phyloP scores from a whole-genome alignment of 2,888 invertebrate species.

The Hydriomena furcata region DNA sequence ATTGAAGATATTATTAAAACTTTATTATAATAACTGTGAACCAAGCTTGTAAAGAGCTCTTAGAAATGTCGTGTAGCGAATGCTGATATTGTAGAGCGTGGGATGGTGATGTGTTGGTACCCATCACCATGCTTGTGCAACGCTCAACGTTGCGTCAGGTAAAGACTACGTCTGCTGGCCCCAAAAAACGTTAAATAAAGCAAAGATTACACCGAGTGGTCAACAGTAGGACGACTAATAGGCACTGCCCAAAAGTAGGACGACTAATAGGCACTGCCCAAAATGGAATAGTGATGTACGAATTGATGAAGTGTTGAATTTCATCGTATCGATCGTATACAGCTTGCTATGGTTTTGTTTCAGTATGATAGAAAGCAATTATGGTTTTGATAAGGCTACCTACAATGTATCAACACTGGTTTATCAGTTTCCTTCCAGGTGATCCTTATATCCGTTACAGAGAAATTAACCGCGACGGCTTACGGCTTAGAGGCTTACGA shows the following conservation, averaged over 20 bases:
- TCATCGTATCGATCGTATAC: too few relatives aligned
- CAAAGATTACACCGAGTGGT: not conserved
- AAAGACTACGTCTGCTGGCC: slow-evolving; percentile 22
- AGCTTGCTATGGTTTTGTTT: too few relatives aligned
- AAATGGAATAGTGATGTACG: too few relatives aligned
- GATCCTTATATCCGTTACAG: slow-evolving; percentile 1
- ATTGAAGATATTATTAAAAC: not conserved
- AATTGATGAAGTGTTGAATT: too few relatives aligned
- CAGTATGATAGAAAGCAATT: too few relatives aligned
- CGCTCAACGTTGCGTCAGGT: slow-evolving; percentile 24
- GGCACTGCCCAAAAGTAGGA: not conserved
- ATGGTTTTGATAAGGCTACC: too few relatives aligned
- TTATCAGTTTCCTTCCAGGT: too few relatives aligned
- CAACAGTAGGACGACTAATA: slow-evolving; percentile 11
- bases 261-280: not conserved
- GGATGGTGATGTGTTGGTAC: slow-evolving; percentile 22
- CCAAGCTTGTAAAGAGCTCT: not conserved
- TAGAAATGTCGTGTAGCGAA: slow-evolving; percentile 16
- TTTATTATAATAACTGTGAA: not conserved
- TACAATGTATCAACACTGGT: too few relatives aligned
- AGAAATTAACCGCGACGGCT: slow-evolving; percentile 12
- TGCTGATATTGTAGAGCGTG: slow-evolving; percentile 26
- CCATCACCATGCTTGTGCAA: slow-evolving; percentile 25
- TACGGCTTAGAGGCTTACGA: too few relatives aligned
- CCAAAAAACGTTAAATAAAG: slow-evolving; percentile 15